A percentile compares a stretch with the other conserved stretches of the same genome.
Evolutionary conservation across 2,113 vertebrate species (phyloP).

Genomic region (Peromyscus polionotus): DNA sequence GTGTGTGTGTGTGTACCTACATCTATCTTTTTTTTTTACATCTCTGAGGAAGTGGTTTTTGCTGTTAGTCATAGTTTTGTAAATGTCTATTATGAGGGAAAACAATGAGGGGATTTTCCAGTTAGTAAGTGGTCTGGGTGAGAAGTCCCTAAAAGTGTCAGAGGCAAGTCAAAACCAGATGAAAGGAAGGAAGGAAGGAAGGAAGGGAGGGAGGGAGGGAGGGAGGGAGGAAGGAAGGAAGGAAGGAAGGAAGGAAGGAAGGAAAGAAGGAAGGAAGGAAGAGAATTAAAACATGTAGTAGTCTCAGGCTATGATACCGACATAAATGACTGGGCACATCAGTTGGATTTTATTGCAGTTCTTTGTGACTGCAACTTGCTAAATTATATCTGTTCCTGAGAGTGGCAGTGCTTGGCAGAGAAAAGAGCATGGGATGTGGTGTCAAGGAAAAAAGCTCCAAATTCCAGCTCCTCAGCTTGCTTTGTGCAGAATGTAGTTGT

Average conservation of each 20-base stretch:
- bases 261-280: neutral
- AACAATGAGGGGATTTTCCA: neutral
- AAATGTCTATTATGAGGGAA: neutral
- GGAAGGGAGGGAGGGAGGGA: neutral
- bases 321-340: neutral
- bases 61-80: neutral
- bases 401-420: neutral
- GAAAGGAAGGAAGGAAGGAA: neutral
- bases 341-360: neutral
- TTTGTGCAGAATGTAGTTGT: neutral
- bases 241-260: too few relatives aligned
- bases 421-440: neutral
- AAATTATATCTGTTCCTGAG: neutral
- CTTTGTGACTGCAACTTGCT: neutral
- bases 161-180: neutral
- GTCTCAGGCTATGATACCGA: neutral
- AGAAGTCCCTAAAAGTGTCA: neutral
- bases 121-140: neutral
- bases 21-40: neutral
- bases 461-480: neutral
- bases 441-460: neutral
- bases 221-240: too few relatives aligned
- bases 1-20: neutral
- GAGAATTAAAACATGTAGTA: neutral
- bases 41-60: neutral